Evolutionary conservation across 2,888 invertebrate genomes (phyloP).

Genomic region (Crioceris asparagi): DNA sequence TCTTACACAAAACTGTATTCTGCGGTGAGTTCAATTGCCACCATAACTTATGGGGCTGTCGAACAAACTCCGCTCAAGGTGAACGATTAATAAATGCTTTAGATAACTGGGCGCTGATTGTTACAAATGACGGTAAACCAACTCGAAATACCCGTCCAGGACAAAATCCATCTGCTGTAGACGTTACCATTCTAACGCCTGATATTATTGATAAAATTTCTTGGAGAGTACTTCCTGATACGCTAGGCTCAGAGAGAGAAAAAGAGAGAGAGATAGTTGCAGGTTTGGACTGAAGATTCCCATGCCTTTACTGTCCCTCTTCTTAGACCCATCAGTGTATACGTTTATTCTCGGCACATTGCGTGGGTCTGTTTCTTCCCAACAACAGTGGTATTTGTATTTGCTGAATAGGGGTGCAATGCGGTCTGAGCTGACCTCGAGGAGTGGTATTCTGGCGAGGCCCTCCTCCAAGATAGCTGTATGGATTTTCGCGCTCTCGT

Average conservation of each 20-base stretch:
- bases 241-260: conserved; percentile 7
- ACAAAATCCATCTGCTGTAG: conserved; percentile 5
- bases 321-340: too few species aligned
- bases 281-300: too few species aligned
- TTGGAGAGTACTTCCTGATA: conserved; percentile 4
- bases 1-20: conserved; percentile 1
- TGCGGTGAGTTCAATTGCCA: conserved; percentile 4
- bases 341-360: too few species aligned
- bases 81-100: conserved; percentile 3
- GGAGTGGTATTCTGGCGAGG: too few species aligned
- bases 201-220: conserved; percentile 3
- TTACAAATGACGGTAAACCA: conserved; percentile 5
- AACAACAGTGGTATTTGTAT: too few species aligned
- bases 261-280: too few species aligned
- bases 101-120: not conserved
- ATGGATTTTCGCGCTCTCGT: too few species aligned
- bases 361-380: too few species aligned
- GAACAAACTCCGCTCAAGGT: conserved; percentile 2
- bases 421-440: too few species aligned
- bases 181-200: conserved; percentile 4
- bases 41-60: conserved; percentile 3
- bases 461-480: too few species aligned
- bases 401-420: too few species aligned
- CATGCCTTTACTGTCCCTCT: too few species aligned
- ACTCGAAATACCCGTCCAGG: conserved; percentile 4